Percentiles rank a stretch among this genome's conserved stretches.
These are phyloP conservation scores for Ethmia dodecea DNA, from an alignment of 2,888 invertebrate species.

Conservation along the genomic window DNA sequence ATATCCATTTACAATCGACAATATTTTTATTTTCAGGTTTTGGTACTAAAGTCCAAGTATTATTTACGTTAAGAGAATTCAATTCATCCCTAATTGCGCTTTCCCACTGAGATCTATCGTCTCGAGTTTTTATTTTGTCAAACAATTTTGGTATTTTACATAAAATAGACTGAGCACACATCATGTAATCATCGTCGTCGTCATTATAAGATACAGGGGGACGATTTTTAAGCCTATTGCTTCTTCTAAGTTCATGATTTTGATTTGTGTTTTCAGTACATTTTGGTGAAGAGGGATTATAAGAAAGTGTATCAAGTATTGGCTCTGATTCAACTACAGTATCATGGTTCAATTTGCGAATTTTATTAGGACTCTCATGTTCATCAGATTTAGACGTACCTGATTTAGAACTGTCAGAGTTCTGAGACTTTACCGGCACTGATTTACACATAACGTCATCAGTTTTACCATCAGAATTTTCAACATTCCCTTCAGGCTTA, in stretches of 20 bases:
- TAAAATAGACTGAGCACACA: slow-evolving; percentile 11
- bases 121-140: slow-evolving; percentile 13
- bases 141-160: slow-evolving; percentile 14
- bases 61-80: slow-evolving; percentile 21
- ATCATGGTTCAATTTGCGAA: slow-evolving; percentile 7
- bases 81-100: slow-evolving; percentile 18
- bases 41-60: slow-evolving; percentile 22
- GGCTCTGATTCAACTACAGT: neutral
- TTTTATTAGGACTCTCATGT: slow-evolving; percentile 8
- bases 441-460: slow-evolving; percentile 11
- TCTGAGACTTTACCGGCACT: slow-evolving; percentile 10
- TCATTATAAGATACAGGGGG: slow-evolving; percentile 31
- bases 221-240: slow-evolving; percentile 15
- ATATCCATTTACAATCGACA: slow-evolving; percentile 10
- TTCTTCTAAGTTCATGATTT: slow-evolving; percentile 10
- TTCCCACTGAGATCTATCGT: too few relatives aligned
- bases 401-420: slow-evolving; percentile 10
- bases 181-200: slow-evolving; percentile 10
- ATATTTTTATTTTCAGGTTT: slow-evolving; percentile 23
- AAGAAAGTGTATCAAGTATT: neutral
- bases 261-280: slow-evolving; percentile 2
- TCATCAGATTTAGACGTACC: slow-evolving; percentile 14
- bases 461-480: slow-evolving; percentile 14
- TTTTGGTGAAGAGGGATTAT: neutral
- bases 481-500: slow-evolving; percentile 2